A percentile compares a stretch with the other conserved stretches of the same genome.
phyloP scores from a whole-genome alignment of 1,140 invertebrate genomes.

The Magallana gigas region DNA sequence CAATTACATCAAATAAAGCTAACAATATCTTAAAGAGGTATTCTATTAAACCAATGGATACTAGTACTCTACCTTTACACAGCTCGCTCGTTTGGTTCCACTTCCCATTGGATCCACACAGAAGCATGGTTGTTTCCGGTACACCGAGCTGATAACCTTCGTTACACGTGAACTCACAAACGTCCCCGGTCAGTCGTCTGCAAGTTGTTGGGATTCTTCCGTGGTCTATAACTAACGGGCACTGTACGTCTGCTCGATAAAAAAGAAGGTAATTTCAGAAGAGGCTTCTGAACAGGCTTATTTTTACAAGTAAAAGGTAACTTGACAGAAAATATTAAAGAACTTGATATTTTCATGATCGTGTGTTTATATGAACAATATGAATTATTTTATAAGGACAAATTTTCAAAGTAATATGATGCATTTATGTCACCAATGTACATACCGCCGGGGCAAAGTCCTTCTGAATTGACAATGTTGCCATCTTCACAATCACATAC shows the following conservation, averaged over 20 bases:
- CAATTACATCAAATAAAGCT: no score
- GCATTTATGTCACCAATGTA: not conserved
- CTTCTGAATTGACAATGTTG: not conserved
- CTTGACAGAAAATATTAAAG: not conserved
- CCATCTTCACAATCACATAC: slow-evolving; percentile 15
- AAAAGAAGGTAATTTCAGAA: no score
- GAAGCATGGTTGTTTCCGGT: not conserved
- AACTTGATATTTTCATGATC: not conserved
- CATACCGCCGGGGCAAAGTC: not conserved
- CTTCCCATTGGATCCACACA: not conserved
- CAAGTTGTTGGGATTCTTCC: not conserved
- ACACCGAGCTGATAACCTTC: not conserved
- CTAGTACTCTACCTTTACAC: not conserved
- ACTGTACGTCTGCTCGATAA: slow-evolving; percentile 10
- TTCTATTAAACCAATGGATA: no score
- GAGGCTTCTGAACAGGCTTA: not conserved
- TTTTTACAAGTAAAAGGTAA: not conserved
- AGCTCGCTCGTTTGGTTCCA: not conserved
- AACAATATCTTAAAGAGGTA: no score
- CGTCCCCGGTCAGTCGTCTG: slow-evolving; percentile 25
- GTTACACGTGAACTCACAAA: slow-evolving; percentile 7
- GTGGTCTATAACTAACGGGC: not conserved
- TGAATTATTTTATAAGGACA: not conserved
- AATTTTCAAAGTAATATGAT: not conserved
- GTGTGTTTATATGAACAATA: not conserved